Base-by-base conservation (phyloP, 2,888 invertebrate genomes). In the Kryphioiulus occultus region DNA sequence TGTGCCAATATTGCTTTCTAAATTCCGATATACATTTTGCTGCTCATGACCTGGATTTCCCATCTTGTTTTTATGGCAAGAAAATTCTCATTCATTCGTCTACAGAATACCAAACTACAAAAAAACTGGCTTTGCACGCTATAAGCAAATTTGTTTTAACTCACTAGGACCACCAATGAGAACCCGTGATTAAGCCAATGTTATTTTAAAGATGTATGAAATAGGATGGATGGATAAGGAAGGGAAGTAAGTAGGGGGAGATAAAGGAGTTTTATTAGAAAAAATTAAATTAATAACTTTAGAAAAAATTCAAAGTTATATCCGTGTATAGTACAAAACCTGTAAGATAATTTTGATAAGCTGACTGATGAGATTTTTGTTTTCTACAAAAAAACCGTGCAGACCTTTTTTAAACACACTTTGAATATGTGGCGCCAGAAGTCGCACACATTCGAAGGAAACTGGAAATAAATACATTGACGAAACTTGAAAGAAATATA, bases 21-120 rank as follows among this genome's bases (percentile, higher is more conserved):
- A 78, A 78, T 78, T 78, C 30, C 78, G 78, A 68, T 68, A 78
- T 78, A 78, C 26, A 30, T 30, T 78, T 78, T 12, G 30, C 3
- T 30, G 78, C 78, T 78, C 78, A 78, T 78, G 78, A 78, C 78
- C 78, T 30, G 78, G 30, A 78, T 78, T 78, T 30, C 17, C 30
- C 15, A 78, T 78, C 78, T 15, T 78, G 78, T 78, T 78, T 78
- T 78, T 78, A 53, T 15, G 15, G 12, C 78, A 30, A 15, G 15
- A 78, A 59, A 78, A 78, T 26, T 78, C 17, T 15, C 15, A 78
- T 78, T 10, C 44, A 44, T 44, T 4, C 26, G 2, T 7, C n/a
- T 30, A 15, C 1, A n/a, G n/a, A n/a, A 78, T 30, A 78, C 30
- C 30, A 30, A 12, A 15, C 12, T 30, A 12, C 26, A 30, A 78